Conservation (phyloP, 2,888 invertebrate genomes). For the Aporophyla nigra region DNA sequence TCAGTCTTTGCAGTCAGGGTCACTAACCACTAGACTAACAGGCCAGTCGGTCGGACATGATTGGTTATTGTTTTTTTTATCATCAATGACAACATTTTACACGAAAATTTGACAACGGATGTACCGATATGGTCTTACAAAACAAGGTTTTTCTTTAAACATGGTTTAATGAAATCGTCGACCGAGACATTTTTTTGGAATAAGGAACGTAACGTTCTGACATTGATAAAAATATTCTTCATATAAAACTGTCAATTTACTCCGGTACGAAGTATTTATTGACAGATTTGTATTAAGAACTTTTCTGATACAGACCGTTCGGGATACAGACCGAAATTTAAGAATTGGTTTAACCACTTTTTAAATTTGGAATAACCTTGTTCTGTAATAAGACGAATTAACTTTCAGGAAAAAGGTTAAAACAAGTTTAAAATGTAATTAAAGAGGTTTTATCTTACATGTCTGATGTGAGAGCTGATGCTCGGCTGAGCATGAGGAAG, state of each 20-base stretch:
- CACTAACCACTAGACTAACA: too few species aligned
- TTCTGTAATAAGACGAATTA: neutral
- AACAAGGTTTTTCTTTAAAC: neutral
- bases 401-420: neutral
- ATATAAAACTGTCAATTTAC: neutral
- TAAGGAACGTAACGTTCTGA: neutral
- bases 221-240: neutral
- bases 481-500: slow-evolving; percentile 91
- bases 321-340: neutral
- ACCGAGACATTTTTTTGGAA: neutral
- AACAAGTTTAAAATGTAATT: neutral
- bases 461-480: slow-evolving; percentile 90
- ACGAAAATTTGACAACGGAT: neutral
- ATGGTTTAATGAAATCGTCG: neutral
- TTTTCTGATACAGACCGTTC: too few species aligned
- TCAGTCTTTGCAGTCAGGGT: too few species aligned
- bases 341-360: neutral
- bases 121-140: neutral
- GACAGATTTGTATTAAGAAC: neutral
- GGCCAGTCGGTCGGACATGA: too few species aligned
- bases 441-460: slow-evolving; percentile 84
- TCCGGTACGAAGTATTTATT: neutral
- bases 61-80: slow-evolving; percentile 12
- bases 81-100: neutral
- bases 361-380: neutral